Percentiles rank a stretch among this genome's conserved stretches.
Conservation (phyloP, 1,140 invertebrate species). For the Phocides pigmalion region DNA sequence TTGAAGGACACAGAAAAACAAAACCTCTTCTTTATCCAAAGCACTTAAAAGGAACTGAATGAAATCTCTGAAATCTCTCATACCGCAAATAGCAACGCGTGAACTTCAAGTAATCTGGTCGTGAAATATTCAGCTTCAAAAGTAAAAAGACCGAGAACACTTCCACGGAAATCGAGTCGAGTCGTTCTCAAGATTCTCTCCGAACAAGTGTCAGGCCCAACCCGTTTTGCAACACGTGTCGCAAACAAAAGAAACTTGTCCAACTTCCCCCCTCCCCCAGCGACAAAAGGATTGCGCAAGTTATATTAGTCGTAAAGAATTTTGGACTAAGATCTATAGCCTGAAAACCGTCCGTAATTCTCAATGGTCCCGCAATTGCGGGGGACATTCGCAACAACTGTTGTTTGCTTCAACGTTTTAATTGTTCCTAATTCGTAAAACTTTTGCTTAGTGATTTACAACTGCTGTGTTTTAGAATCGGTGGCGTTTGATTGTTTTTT, state of each 20-base stretch:
- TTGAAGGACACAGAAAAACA: slow-evolving; percentile 14
- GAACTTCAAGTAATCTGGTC: slow-evolving; percentile 45
- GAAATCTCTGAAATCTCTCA: slow-evolving; percentile 29
- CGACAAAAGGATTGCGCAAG: slow-evolving; percentile 80
- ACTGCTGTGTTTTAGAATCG: slow-evolving; percentile 64
- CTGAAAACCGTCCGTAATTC: slow-evolving; percentile 77
- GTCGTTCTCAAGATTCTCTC: slow-evolving; percentile 61
- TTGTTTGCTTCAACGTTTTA: slow-evolving; percentile 81
- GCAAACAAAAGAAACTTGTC: slow-evolving; percentile 80
- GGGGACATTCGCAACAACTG: slow-evolving; percentile 81
- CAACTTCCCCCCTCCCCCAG: slow-evolving; percentile 54
- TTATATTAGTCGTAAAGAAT: slow-evolving; percentile 82
- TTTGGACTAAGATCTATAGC: slow-evolving; percentile 79
- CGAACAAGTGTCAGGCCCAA: slow-evolving; percentile 77
- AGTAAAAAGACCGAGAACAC: slow-evolving; percentile 50
- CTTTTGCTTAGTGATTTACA: slow-evolving; percentile 74
- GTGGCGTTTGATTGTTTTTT: slow-evolving; percentile 52
- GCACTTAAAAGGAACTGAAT: slow-evolving; percentile 10
- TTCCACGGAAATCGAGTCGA: slow-evolving; percentile 58
- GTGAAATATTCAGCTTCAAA: slow-evolving; percentile 52
- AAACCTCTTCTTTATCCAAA: slow-evolving; percentile 13
- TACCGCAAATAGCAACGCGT: slow-evolving; percentile 27
- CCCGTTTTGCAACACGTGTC: slow-evolving; percentile 82
- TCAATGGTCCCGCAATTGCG: slow-evolving; percentile 77
- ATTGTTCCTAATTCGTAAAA: slow-evolving; percentile 82